phyloP scores from a whole-genome alignment of 2,888 invertebrate genomes.

The Euzophera pinguis region DNA sequence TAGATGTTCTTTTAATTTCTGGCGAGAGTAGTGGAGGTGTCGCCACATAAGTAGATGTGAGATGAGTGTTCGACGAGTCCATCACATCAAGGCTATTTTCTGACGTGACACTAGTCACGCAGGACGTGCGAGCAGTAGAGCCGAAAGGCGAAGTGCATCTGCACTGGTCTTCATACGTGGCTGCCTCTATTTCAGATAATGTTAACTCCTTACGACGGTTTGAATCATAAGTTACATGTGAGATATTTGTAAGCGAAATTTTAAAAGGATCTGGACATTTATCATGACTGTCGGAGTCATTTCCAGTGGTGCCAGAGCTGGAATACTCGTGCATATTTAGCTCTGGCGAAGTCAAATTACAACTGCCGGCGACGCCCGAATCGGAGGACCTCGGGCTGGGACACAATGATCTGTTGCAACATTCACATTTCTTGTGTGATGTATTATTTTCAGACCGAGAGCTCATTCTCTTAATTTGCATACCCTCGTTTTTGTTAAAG shows the following conservation, averaged over 20 bases:
- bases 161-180: constrained; percentile 84
- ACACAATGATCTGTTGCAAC: constrained; percentile 81
- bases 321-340: constrained; percentile 68
- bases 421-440: constrained; percentile 71
- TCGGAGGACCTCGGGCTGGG: constrained; percentile 88
- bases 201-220: constrained; percentile 64
- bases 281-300: constrained; percentile 61
- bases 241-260: constrained; percentile 47
- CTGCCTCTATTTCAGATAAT: constrained; percentile 79
- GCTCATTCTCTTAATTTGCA: constrained; percentile 62
- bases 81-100: constrained; percentile 78
- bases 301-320: constrained; percentile 43
- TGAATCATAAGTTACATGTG: constrained; percentile 48
- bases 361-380: constrained; percentile 92
- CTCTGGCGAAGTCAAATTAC: constrained; percentile 86
- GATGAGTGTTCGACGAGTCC: constrained; percentile 72
- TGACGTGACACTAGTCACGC: constrained; percentile 78
- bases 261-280: constrained; percentile 47
- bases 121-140: constrained; percentile 85
- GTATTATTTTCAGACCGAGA: constrained; percentile 66
- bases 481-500: constrained; percentile 47
- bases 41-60: constrained; percentile 72
- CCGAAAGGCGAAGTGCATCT: constrained; percentile 86
- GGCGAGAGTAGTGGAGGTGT: constrained; percentile 65
- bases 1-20: constrained; percentile 74